phyloP scores from a whole-genome alignment of 2,797 vertebrate species.

The Capromys pilorides region DNA sequence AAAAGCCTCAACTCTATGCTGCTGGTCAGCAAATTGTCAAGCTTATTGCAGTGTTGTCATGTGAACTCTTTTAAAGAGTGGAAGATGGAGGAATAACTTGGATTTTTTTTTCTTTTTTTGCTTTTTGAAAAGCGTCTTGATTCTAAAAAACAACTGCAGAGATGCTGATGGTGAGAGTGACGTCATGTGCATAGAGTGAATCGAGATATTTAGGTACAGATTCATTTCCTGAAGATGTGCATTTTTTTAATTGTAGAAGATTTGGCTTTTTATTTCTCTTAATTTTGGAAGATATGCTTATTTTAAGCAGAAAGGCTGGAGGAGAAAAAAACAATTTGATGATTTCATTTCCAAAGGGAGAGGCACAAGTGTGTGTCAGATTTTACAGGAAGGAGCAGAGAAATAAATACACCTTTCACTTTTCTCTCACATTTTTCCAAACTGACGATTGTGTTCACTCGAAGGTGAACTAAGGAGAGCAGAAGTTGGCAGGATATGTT shows the following conservation, averaged over 20 bases:
- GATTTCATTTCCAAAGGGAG: constrained; percentile 21
- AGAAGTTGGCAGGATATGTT: constrained; percentile 7
- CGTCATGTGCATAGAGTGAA: neutral
- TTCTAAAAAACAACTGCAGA: neutral
- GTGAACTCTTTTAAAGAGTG: neutral
- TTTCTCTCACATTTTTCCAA: constrained; percentile 5
- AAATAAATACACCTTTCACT: neutral
- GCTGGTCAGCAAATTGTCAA: constrained; percentile 9
- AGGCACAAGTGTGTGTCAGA: neutral
- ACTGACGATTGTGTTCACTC: constrained; percentile 4
- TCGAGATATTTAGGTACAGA: constrained; percentile 1
- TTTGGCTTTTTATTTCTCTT: neutral
- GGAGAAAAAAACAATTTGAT: constrained; percentile 48
- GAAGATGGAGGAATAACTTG: neutral
- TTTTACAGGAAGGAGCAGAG: constrained; percentile 22
- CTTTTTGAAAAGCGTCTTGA: neutral
- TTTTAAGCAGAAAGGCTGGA: neutral
- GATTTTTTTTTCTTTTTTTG: neutral
- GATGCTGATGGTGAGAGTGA: neutral
- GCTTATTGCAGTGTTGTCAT: neutral
- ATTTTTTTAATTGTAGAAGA: constrained; percentile 22
- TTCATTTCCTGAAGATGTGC: neutral
- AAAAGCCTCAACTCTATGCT: neutral
- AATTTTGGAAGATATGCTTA: constrained; percentile 1
- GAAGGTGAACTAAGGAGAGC: neutral